Base-by-base conservation (phyloP, 2,113 vertebrate genomes). In the Chroicocephalus ridibundus region DNA sequence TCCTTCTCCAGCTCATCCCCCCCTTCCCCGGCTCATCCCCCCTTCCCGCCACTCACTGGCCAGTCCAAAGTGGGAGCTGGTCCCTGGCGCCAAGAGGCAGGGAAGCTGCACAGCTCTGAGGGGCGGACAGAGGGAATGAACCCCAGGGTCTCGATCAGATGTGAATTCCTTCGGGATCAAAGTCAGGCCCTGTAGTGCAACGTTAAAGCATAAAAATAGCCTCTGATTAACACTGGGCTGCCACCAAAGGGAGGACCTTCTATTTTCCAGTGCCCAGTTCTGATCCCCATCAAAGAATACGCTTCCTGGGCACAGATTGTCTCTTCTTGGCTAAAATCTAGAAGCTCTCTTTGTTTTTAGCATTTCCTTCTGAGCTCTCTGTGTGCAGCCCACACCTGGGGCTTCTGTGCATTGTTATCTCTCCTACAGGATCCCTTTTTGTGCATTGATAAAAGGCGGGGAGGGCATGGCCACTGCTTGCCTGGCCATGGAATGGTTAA, bases 401-500 rank as follows among this genome's bases (percentile, higher is more conserved):
- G 20, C 47, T 42, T 14, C 40, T 2, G 11, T 1, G n/a, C 46
- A 1, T 26, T 3, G 29, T 38, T 10, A 0, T 4, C 58, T 19
- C 47, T 15, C 4, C 1, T 6, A 10, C 81, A 18, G 58, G 11
- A 52, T 15, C 74, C 76, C 64, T n/a, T 57, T 34, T 29, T 15
- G 55, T 5, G 6, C 64, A 0, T 46, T 22, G 9, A 4, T 4
- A 26, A 44, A 1, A 12, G 68, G 72, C 61, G 13, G 25, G 55
- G 71, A 40, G 40, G 42, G 46, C 49, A 42, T 0, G 13, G 24
- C 42, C 16, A 5, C 38, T 0, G 12, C 52, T 47, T 3, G 62
- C 92, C 26, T 38, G 87, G 93, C 90, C 42, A 7, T 2, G 8
- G 74, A 97, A 96, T 52, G 86, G 98, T 98, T 98, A 98, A 98